These are phyloP conservation scores for Callospermophilus lateralis DNA, from an alignment of 2,113 vertebrate species.

Conservation along the genomic window DNA sequence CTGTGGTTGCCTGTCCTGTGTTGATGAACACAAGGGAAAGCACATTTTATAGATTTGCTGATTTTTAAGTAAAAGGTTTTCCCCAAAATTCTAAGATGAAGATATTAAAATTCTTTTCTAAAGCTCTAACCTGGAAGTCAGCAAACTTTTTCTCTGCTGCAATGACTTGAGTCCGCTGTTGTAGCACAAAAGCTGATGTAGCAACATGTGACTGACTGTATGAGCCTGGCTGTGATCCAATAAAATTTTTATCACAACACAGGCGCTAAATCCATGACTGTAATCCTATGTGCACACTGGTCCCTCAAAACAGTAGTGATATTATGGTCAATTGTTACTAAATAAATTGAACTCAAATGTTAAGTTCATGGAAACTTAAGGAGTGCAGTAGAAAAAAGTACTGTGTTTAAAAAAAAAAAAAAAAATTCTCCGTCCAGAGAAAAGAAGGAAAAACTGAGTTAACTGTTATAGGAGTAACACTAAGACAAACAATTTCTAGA, in stretches of 20 bases:
- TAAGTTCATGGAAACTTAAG: neutral
- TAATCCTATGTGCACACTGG: neutral
- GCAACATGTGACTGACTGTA: neutral
- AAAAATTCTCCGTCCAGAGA: neutral
- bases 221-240: neutral
- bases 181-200: neutral
- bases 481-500: conserved; percentile 19
- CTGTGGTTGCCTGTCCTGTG: neutral
- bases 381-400: neutral
- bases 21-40: neutral
- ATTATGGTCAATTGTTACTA: neutral
- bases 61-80: neutral
- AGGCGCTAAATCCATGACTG: neutral
- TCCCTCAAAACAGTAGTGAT: neutral
- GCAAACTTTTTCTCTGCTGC: neutral
- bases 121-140: neutral
- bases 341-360: neutral
- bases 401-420: neutral
- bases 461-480: neutral
- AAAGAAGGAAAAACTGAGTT: neutral
- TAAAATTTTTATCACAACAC: neutral
- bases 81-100: neutral
- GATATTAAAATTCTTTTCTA: neutral
- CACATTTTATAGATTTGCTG: neutral
- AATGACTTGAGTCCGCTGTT: neutral